Base-by-base conservation (phyloP, 2,113 vertebrate species). In the Epinephelus fuscoguttatus region DNA sequence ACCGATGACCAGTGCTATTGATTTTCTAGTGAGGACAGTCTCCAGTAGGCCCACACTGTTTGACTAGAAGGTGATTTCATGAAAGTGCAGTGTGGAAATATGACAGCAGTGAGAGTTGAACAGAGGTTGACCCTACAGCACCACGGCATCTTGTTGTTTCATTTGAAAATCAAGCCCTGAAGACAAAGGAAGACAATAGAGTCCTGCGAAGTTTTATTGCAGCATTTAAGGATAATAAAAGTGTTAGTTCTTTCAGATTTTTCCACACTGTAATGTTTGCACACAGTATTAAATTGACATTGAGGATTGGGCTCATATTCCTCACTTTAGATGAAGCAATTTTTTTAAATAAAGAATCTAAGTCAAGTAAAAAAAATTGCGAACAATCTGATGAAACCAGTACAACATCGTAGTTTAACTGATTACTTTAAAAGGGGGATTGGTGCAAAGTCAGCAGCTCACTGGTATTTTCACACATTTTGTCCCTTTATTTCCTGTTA, bases 1-100 rank as follows among this genome's bases (percentile, higher is more conserved):
- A 67, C 14, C 21, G 25, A 10, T 17, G 33, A 33, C 27, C 66
- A 14, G n/a, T 14, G 27, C 3, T 47, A 23, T 53, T 0, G 4
- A 12, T 30, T 80, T 50, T 21, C 15, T 52, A 49, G 19, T 5
- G 14, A 74, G 53, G 42, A 47, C 68, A 63, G 18, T 47, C 60
- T 70, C n/a, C 25, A 64, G 53, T 0, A 18, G n/a, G 66, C 67
- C 6, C 50, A 53, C 49, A 13, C 21, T 50, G 42, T 56, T 71
- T 85, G 47, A 72, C 21, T 70, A 75, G 49, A 72, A 82, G 75
- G 59, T 76, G 30, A 60, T 74, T 27, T 68, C 21, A 78, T 75
- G 21, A 82, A 75, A 15, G 73, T 53, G 21, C 59, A 73, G 59
- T 15, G 50, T 21, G 50, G 61, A 56, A 61, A 33, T 56, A 50